Evolutionary conservation across 2,113 vertebrate genomes (phyloP).

Genomic region (Nycticryphes semicollaris): DNA sequence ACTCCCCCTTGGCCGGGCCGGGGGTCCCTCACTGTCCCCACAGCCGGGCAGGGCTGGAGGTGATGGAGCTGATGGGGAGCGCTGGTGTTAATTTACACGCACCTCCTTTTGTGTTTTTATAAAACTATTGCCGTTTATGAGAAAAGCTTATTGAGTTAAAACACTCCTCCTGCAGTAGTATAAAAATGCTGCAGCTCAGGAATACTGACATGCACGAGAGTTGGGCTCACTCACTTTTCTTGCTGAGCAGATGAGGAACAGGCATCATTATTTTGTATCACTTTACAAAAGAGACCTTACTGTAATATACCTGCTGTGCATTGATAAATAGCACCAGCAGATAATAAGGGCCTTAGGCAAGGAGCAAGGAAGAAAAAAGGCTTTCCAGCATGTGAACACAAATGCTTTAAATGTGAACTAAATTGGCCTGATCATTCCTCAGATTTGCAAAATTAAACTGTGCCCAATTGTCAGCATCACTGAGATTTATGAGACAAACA

Average conservation of each 20-base stretch:
- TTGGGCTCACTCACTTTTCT: not conserved
- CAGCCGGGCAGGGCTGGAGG: not conserved
- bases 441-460: slow-evolving; percentile 58
- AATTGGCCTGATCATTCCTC: slow-evolving; percentile 54
- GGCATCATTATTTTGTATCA: slow-evolving; percentile 1
- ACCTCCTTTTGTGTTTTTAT: not conserved
- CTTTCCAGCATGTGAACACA: slow-evolving; percentile 40
- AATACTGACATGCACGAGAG: not conserved
- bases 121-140: not conserved
- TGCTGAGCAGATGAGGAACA: slow-evolving; percentile 28
- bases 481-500: slow-evolving; percentile 43
- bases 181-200: not conserved
- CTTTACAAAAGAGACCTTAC: slow-evolving; percentile 8
- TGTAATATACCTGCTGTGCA: slow-evolving; percentile 44
- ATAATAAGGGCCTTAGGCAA: slow-evolving; percentile 45
- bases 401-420: slow-evolving; percentile 56
- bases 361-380: not conserved
- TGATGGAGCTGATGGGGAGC: not conserved
- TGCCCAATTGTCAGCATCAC: slow-evolving; percentile 27
- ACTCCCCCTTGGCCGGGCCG: fast-evolving
- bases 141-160: slow-evolving; percentile 33
- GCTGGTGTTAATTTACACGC: not conserved
- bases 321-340: slow-evolving; percentile 43
- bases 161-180: slow-evolving; percentile 8
- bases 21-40: not conserved